Base-by-base conservation (phyloP, 35 echinoderm and acorn worm species). In the Acanthaster planci region DNA sequence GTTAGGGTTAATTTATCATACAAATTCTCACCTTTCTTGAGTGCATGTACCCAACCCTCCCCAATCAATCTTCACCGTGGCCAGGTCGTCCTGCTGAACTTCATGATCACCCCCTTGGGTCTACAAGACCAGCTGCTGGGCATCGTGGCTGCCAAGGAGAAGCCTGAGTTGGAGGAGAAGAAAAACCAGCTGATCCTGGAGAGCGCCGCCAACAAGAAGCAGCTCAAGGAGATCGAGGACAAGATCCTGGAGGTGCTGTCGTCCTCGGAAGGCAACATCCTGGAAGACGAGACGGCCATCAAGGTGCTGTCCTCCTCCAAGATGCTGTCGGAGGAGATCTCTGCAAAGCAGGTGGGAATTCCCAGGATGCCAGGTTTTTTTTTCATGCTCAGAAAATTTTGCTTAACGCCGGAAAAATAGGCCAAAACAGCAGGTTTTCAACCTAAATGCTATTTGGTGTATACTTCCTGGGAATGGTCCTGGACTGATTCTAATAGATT, bases 101-200 rank as follows among this genome's bases (percentile, higher is more conserved):
- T 99, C 86, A 99, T 99, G 96, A 99, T 99, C 92, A 99, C 96
- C 0, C 96, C 96, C 5, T 89, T 99, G 44, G 96, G 96, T 89
- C 92, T 99, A 7, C 96, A 99, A 85, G 96, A 99, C 78, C 96
- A 99, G 84, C 82, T 99, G 16, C 91, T 99, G 16, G 96, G 96
- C 19, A 93, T 99, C 68, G 96, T 99, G 26, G 96, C 96, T 18
- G 96, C 96, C 89, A 97, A 97, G 76, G 96, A 99, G 68, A 99
- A 99, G 80, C 96, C 96, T 1, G 96, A 99, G 58, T 83, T 99
- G 30, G 96, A 99, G 58, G 96, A 99, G 92, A 99, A 99, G 55
- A 99, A 99, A 89, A 99, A 99, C 96, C 92, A 99, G 52, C 86
- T 99, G 38, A 99, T 99, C 68, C 40, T 99, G 12, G 96, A 99